A percentile compares a stretch with the other conserved stretches of the same genome.
Conservation (phyloP, 2,113 vertebrate species). For the Zapus hudsonius region DNA sequence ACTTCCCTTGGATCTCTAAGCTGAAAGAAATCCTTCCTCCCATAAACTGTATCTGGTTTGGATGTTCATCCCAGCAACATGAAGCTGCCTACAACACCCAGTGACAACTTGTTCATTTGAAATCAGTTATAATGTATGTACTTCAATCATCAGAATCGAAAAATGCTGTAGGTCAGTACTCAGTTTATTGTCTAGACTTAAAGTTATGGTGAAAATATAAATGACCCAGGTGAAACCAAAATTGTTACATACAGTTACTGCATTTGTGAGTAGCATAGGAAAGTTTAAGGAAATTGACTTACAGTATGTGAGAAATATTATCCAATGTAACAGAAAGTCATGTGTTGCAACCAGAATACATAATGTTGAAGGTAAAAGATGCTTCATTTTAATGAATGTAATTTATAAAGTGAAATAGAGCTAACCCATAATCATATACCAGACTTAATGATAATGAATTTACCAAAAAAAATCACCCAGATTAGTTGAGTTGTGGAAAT, state of each 20-base stretch:
- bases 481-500: not conserved
- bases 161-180: not conserved
- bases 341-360: not conserved
- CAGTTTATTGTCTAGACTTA: not conserved
- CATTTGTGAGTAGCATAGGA: not conserved
- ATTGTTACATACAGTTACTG: not conserved
- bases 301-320: not conserved
- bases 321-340: not conserved
- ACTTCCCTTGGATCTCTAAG: too few species aligned
- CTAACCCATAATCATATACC: not conserved
- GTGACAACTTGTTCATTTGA: not conserved
- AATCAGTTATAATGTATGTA: not conserved
- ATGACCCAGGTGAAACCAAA: constrained; percentile 24
- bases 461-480: not conserved
- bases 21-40: too few species aligned
- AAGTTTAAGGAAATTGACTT: not conserved
- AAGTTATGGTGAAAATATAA: constrained; percentile 13
- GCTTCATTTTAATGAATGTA: constrained; percentile 37
- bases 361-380: not conserved
- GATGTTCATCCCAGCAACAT: too few species aligned
- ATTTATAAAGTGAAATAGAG: not conserved
- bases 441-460: not conserved
- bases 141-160: not conserved
- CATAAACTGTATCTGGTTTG: too few species aligned
- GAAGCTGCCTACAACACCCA: too few species aligned